Evolutionary conservation across 2,888 invertebrate genomes (phyloP), one percentile per base, ranked within the genome.

Genomic region (Aphrophora alni): DNA sequence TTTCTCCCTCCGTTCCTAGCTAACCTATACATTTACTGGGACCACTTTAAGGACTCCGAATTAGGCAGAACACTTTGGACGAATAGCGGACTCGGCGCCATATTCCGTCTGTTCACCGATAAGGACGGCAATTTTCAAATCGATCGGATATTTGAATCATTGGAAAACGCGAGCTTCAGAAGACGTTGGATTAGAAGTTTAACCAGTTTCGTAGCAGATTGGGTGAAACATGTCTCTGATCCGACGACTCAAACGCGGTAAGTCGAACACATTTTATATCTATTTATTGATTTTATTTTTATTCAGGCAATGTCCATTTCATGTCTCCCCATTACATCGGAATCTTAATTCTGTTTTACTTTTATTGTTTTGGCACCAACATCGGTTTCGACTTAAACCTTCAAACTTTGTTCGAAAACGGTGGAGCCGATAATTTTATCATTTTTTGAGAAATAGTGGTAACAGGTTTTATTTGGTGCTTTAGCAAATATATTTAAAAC

Each of bases 111-210:
- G 26, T 95, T 96, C 83, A 82, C 83, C 27, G 85, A 85, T 77
- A 82, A 81, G 59, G 82, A 84, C 33, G 85, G 85, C 0, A 83
- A 84, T 68, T 85, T 86, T 78, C 93, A 93, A 86, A 94, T 94
- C 85, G 93, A 93, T 71, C 90, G 92, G 83, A 92, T 96, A 86
- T 91, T 95, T 84, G 93, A 93, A 85, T 93, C 94, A 84, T 92
- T 96, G 84, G 95, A 96, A 87, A 95, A 95, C 87, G 94, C 94
- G 80, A 92, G 93, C 73, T 93, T 95, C 86, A 92, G 96, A 83
- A 91, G 94, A 75, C 92, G 94, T 83, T 96, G 96, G 96, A 94
- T 96, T 84, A 93, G 93, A 85, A 91, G 93, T 5, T 91, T 95
- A 10, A 94, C 95, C 0, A 91, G 92, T 83, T 94, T 94, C 86